Percentiles rank a stretch among this genome's conserved stretches.
phyloP scores from a whole-genome alignment of 2,888 invertebrate species.

The Brachypalpus laphriformis region DNA sequence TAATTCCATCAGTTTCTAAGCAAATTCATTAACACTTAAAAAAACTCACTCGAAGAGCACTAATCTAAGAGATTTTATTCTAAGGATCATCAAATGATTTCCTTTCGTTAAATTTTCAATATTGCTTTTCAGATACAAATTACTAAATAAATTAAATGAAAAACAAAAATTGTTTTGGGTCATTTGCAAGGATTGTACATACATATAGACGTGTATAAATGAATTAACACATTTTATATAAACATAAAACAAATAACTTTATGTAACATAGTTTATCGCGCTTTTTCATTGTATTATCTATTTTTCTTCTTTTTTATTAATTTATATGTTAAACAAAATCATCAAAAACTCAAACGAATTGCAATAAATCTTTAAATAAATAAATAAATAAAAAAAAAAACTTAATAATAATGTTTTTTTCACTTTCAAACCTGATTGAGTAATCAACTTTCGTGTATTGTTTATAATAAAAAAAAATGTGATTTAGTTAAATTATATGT shows the following conservation, averaged over 20 bases:
- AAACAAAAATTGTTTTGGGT: no score
- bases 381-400: background rate
- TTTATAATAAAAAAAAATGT: constrained; percentile 71
- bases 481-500: constrained; percentile 74
- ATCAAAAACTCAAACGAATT: background rate
- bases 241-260: no score
- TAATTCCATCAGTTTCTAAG: background rate
- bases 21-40: no score
- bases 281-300: background rate
- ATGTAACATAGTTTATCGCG: no score
- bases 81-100: constrained; percentile 7
- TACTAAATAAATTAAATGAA: no score
- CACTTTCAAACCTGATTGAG: constrained; percentile 67
- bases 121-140: no score
- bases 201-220: background rate
- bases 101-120: background rate
- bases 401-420: constrained; percentile 15
- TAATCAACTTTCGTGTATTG: constrained; percentile 67
- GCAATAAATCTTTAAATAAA: constrained; percentile 26
- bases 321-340: constrained; percentile 32
- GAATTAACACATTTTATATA: background rate
- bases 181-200: no score
- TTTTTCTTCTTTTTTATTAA: background rate
- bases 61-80: background rate
- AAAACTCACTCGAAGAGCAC: background rate